A percentile compares a stretch with the other conserved stretches of the same genome.
Conservation (phyloP, 2,888 invertebrate species). For the Seira sanloemensis region DNA sequence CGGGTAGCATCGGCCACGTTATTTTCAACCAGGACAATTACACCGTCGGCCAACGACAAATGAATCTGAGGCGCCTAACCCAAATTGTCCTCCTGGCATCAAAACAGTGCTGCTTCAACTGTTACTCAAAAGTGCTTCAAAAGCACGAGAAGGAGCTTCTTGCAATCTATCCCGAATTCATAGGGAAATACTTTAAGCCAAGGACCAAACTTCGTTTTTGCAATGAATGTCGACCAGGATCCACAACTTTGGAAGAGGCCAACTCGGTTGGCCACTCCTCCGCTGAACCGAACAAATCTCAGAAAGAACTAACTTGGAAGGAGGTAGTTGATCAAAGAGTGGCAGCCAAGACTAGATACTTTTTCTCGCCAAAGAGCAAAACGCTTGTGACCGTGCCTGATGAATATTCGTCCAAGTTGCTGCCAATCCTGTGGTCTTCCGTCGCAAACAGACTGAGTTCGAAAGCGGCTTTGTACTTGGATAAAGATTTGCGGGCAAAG, state of each 20-base stretch:
- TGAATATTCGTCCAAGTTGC: conserved; percentile 65
- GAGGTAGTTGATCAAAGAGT: conserved; percentile 69
- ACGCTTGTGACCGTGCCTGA: conserved; percentile 53
- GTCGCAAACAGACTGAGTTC: conserved; percentile 67
- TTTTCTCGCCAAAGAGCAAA: conserved; percentile 56
- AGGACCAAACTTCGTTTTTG: conserved; percentile 46
- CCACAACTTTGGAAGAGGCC: not conserved
- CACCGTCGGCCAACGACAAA: conserved; percentile 64
- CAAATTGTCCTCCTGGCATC: conserved; percentile 67
- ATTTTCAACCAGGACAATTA: conserved; percentile 66
- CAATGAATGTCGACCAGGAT: conserved; percentile 31
- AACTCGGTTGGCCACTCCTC: not conserved
- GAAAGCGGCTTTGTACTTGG: conserved; percentile 36
- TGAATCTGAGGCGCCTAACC: conserved; percentile 50
- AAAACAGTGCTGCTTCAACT: conserved; percentile 67
- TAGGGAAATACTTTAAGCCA: conserved; percentile 46
- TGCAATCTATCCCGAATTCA: conserved; percentile 57
- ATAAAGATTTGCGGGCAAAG: conserved; percentile 21
- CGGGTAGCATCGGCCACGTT: conserved; percentile 50
- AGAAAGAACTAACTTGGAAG: conserved; percentile 63
- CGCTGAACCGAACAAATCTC: not conserved
- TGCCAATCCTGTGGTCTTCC: conserved; percentile 68
- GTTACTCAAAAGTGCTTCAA: conserved; percentile 30
- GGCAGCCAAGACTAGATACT: conserved; percentile 69
- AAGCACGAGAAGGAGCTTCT: conserved; percentile 29